Evolutionary conservation across 2,113 vertebrate species (phyloP).

Genomic region (Naja naja): DNA sequence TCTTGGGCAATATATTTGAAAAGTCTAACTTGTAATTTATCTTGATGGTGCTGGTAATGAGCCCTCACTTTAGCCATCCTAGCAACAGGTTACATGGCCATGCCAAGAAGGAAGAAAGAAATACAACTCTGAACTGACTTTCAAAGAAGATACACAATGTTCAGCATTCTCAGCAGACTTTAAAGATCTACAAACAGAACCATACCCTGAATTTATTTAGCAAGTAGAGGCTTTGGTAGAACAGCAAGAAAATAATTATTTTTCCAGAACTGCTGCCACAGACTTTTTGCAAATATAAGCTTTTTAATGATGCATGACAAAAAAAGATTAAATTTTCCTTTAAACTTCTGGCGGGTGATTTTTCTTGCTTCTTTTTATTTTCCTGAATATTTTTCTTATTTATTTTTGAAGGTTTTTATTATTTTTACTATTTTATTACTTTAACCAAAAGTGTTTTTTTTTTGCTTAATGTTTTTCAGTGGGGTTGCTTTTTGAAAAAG

Average conservation of each 20-base stretch:
- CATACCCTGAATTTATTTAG: background rate
- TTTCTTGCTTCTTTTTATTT: background rate
- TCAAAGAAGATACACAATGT: slow-evolving; percentile 3
- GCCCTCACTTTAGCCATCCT: slow-evolving; percentile 43
- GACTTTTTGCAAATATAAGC: background rate
- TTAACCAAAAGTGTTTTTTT: background rate
- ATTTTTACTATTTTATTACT: background rate
- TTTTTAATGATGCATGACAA: background rate
- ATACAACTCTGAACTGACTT: fast-evolving
- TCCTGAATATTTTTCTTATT: background rate
- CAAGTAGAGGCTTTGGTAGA: background rate
- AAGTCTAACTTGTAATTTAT: slow-evolving; percentile 57
- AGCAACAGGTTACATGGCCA: background rate
- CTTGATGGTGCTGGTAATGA: slow-evolving; percentile 25
- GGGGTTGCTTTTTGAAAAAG: background rate
- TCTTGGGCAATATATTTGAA: background rate
- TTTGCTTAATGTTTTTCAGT: background rate
- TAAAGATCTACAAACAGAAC: background rate
- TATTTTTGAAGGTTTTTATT: background rate
- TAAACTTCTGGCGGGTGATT: background rate
- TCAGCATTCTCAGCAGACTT: background rate
- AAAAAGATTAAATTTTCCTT: background rate
- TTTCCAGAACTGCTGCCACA: background rate
- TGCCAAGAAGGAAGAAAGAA: background rate
- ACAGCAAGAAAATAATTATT: background rate